phyloP scores from a whole-genome alignment of 1,140 invertebrate species.

The Ips typographus region DNA sequence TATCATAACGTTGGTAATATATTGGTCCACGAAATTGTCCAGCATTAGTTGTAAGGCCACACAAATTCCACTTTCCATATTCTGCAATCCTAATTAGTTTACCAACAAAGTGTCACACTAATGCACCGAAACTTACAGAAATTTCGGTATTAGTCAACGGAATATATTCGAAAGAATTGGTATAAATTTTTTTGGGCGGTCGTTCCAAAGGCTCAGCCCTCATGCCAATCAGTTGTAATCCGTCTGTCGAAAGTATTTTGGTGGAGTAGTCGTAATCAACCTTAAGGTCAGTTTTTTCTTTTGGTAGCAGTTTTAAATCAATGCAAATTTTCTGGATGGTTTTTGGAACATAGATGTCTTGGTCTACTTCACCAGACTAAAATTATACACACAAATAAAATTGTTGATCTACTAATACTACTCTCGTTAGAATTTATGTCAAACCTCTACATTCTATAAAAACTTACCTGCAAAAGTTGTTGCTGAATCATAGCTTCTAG shows the following conservation, averaged over 20 bases:
- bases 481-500: slow-evolving; percentile 49
- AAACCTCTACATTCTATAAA: no score
- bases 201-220: slow-evolving; percentile 36
- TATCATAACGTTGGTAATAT: slow-evolving; percentile 41
- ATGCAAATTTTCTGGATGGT: slow-evolving; percentile 46
- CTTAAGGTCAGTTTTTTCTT: slow-evolving; percentile 38
- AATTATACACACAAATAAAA: slow-evolving; percentile 12
- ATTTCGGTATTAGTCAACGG: slow-evolving; percentile 28
- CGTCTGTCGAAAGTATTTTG: slow-evolving; percentile 39
- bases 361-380: slow-evolving; percentile 45
- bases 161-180: slow-evolving; percentile 44
- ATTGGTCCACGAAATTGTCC: slow-evolving; percentile 41
- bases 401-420: no score
- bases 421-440: no score
- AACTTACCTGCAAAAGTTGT: slow-evolving; percentile 40
- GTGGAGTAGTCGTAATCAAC: slow-evolving; percentile 47
- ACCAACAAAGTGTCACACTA: background rate
- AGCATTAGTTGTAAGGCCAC: slow-evolving; percentile 43
- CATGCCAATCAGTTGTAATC: slow-evolving; percentile 46
- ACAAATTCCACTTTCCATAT: slow-evolving; percentile 45
- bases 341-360: slow-evolving; percentile 43
- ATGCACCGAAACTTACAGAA: slow-evolving; percentile 34
- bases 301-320: slow-evolving; percentile 41
- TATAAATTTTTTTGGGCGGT: slow-evolving; percentile 37
- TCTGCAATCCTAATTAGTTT: slow-evolving; percentile 28